Percentiles rank a stretch among this genome's conserved stretches.
These are phyloP conservation scores for Lepas anatifera DNA, from an alignment of 2,888 invertebrate species.

Conservation along the genomic window DNA sequence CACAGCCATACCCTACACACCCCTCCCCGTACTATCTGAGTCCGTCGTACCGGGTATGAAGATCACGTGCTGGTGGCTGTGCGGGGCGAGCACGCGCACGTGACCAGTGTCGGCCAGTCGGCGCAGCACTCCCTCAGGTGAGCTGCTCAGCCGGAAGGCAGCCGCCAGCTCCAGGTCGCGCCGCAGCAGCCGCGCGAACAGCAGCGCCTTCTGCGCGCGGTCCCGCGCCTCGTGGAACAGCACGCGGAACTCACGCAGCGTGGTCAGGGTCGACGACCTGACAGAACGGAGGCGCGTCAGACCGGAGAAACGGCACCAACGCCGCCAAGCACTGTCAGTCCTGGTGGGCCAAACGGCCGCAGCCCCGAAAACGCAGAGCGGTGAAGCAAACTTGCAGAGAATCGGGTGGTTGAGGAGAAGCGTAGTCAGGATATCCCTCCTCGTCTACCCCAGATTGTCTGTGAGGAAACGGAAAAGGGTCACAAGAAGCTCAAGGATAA, in stretches of 20 bases:
- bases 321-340: no score
- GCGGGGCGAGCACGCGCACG: constrained; percentile 34
- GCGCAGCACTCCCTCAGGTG: constrained; percentile 34
- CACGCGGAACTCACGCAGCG: constrained; percentile 11
- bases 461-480: no score
- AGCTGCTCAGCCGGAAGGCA: constrained; percentile 34
- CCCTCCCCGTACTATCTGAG: not conserved
- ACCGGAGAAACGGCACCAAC: no score
- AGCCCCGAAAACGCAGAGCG: no score
- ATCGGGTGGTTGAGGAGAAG: no score
- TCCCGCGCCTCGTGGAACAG: constrained; percentile 14
- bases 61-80: constrained; percentile 34
- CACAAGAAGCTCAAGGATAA: no score
- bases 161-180: constrained; percentile 49
- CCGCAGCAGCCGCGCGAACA: constrained; percentile 63
- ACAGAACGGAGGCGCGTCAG: constrained; percentile 10
- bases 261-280: not conserved
- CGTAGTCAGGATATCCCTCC: no score
- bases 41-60: constrained; percentile 33
- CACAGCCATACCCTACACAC: not conserved
- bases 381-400: no score
- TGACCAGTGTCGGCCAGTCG: constrained; percentile 35
- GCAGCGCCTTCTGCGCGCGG: constrained; percentile 54
- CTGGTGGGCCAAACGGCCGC: no score
- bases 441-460: no score